phyloP scores from a whole-genome alignment of 2,888 invertebrate genomes.

The Parapristionchus giblindavisi region DNA sequence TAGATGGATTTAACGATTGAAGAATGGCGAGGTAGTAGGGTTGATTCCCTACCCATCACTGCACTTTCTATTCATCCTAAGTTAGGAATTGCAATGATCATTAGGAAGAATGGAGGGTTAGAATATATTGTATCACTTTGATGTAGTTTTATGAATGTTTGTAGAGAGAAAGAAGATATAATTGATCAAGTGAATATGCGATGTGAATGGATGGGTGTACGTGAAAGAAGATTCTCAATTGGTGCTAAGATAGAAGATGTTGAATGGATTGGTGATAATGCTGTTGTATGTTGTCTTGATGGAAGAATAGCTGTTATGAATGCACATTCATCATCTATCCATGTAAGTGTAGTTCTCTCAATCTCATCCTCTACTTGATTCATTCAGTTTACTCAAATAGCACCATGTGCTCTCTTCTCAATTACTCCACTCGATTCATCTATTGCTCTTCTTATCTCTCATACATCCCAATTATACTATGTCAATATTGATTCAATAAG shows the following conservation, averaged over 20 bases:
- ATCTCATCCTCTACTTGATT: too few species aligned
- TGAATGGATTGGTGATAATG: conserved; percentile 7
- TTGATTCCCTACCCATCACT: conserved; percentile 20
- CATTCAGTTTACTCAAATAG: conserved; percentile 2
- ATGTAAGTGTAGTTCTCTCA: background rate
- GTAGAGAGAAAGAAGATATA: conserved; percentile 9
- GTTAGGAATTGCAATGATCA: conserved; percentile 7
- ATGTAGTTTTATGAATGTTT: background rate
- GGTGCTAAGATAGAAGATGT: conserved; percentile 8
- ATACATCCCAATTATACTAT: conserved; percentile 13
- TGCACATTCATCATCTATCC: background rate
- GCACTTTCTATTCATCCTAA: conserved; percentile 5
- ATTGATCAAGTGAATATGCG: conserved; percentile 20
- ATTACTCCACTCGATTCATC: background rate
- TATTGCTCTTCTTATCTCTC: conserved; percentile 9
- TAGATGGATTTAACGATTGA: conserved; percentile 24
- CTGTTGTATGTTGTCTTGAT: background rate
- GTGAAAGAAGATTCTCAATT: background rate
- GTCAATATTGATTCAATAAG: background rate
- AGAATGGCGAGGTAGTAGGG: conserved; percentile 7
- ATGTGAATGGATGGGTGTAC: background rate
- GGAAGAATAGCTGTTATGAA: background rate
- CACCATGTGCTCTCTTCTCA: conserved; percentile 5
- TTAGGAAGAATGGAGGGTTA: conserved; percentile 13
- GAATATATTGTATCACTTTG: background rate